These are phyloP conservation scores for Ylistrum balloti DNA, from an alignment of 1,140 invertebrate genomes.

Conservation along the genomic window DNA sequence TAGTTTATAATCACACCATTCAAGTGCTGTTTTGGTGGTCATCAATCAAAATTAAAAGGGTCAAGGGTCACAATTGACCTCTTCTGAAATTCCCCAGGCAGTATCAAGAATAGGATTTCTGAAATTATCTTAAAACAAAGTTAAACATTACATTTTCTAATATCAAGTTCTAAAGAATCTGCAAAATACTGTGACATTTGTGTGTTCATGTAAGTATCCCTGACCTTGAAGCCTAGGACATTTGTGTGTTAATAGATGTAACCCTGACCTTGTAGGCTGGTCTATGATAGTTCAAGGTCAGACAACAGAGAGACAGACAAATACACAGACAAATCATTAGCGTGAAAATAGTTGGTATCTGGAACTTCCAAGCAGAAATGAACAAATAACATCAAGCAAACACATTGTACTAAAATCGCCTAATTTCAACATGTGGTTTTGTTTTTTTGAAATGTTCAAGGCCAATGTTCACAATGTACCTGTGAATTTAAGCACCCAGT, in stretches of 20 bases:
- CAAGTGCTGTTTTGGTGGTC: no score
- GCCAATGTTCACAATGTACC: slow-evolving; percentile 17
- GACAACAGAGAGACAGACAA: neutral
- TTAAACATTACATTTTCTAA: no score
- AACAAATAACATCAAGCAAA: neutral
- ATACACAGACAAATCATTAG: slow-evolving; percentile 8
- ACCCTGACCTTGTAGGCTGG: neutral
- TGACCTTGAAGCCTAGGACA: no score
- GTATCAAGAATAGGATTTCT: no score
- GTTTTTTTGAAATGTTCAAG: neutral
- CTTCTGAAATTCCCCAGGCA: no score
- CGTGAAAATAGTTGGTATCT: slow-evolving; percentile 20
- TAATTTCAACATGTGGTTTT: slow-evolving; percentile 20
- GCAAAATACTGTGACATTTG: no score
- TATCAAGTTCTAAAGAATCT: no score
- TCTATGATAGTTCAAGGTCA: slow-evolving; percentile 5
- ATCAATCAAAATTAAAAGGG: no score
- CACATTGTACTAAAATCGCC: slow-evolving; percentile 29
- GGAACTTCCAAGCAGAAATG: neutral
- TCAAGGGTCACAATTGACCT: no score
- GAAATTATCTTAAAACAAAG: no score
- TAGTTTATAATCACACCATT: no score
- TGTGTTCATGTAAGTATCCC: no score
- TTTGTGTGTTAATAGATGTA: neutral
- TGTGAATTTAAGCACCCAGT: slow-evolving; percentile 33